Evolutionary conservation across 2,113 vertebrate species (phyloP), one percentile per base, ranked within the genome.

Genomic region (Grammomys dolichurus): DNA sequence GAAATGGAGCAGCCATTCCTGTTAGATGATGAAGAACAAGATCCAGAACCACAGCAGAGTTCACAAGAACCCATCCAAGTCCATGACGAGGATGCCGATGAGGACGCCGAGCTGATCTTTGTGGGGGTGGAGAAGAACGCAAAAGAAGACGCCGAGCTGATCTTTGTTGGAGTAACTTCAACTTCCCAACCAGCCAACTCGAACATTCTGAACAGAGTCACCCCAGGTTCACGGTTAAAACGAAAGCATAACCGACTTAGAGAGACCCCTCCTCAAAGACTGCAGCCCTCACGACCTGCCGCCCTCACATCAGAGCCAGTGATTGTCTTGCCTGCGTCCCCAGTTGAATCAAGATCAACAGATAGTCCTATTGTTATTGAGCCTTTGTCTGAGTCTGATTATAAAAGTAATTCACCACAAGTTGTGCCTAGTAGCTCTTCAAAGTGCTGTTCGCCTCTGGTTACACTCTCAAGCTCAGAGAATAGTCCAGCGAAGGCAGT

Each of bases 181-280:
- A 9, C 70, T 84, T 93, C 97, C 87, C 97, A 95, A 48, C 97
- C 97, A 84, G 77, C 92, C 5, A 94, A 97, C 88, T 98, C 97
- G 40, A 95, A 93, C n/a, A 98, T 98, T 94, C 67, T 97, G 82
- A 98, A 98, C 43, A 95, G 97, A 96, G 96, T 95, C 36, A 98
- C 97, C 9, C 97, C 97, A 51, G 97, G 97, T 87, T 98, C 97
- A 3, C 51, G 9, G 77, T 96, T 95, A 80, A 96, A 97, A 78
- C 97, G 97, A 92, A 97, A 69, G 90, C 84, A 78, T 77, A 40
- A 76, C 60, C 90, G 36, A 20, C 69, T 58, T 31, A 95, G 93
- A 92, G 96, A 56, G 69, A n/a, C 33, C 43, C 2, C 40, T 33
- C 14, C 90, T 91, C 65, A 10, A 2, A 67, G 19, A 48, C 63